phyloP scores from a whole-genome alignment of 2,797 vertebrate species.

The Florisuga fusca region DNA sequence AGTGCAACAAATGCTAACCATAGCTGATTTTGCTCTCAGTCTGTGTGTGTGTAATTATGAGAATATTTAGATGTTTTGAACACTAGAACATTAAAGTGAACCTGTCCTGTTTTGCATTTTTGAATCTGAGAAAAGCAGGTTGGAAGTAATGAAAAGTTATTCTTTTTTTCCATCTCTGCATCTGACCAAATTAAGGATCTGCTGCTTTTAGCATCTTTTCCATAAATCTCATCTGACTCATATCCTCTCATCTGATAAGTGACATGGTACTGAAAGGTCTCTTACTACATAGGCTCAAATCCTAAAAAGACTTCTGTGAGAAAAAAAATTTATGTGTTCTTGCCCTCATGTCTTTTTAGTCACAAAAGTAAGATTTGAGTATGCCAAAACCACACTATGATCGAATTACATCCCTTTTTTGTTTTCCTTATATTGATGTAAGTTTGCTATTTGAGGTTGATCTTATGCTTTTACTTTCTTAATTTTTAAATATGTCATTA shows the following conservation, averaged over 20 bases:
- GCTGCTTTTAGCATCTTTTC: constrained; percentile 32
- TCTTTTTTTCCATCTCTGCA: not conserved
- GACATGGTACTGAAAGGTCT: not conserved
- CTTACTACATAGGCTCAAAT: not conserved
- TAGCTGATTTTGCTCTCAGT: not conserved
- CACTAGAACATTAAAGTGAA: not conserved
- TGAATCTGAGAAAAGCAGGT: not conserved
- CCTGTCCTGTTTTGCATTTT: not conserved
- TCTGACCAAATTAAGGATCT: not conserved
- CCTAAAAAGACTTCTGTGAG: not conserved
- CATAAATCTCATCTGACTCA: constrained; percentile 28
- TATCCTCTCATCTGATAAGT: constrained; percentile 4
- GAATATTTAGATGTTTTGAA: constrained; percentile 2
- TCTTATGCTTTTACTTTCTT: not conserved
- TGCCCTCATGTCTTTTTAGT: not conserved
- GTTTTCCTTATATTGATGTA: not conserved
- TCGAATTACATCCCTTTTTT: not conserved
- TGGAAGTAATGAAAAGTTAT: not conserved
- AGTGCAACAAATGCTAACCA: not conserved
- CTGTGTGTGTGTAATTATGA: not conserved
- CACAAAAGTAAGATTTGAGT: not conserved
- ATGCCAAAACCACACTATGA: not conserved
- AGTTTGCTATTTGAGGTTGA: not conserved
- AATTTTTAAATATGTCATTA: not conserved
- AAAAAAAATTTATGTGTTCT: not conserved